phyloP scores from a whole-genome alignment of 1,140 invertebrate genomes.

The Lanistes nyassanus region DNA sequence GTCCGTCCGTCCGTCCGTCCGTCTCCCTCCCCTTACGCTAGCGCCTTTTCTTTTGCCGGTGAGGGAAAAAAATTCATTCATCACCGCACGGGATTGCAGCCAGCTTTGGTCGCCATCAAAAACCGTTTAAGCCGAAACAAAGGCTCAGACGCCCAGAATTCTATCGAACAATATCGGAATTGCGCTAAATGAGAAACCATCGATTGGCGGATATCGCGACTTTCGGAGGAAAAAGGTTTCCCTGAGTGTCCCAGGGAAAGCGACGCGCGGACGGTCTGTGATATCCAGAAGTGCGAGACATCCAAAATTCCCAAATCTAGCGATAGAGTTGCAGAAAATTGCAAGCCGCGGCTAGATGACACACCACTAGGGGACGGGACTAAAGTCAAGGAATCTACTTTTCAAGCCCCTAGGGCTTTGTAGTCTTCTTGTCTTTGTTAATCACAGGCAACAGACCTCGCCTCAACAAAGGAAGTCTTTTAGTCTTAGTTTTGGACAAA shows the following conservation, averaged over 20 bases:
- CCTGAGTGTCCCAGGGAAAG: background rate
- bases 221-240: background rate
- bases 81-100: background rate
- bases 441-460: too few relatives aligned
- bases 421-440: too few relatives aligned
- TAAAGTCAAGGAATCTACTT: too few relatives aligned
- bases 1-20: background rate
- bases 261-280: background rate
- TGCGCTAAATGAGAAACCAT: conserved; percentile 4
- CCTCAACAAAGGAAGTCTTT: too few relatives aligned
- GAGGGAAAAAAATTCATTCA: background rate
- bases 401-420: too few relatives aligned
- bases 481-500: too few relatives aligned
- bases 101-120: conserved; percentile 3
- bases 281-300: background rate
- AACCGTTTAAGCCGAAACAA: conserved; percentile 4
- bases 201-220: background rate
- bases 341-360: too few relatives aligned
- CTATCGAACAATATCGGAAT: conserved; percentile 18
- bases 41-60: too few relatives aligned
- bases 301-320: too few relatives aligned
- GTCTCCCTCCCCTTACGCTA: background rate
- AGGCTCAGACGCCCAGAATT: background rate
- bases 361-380: too few relatives aligned
- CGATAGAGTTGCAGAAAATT: too few relatives aligned